Base-by-base conservation (phyloP, 37 sponge, comb jelly and placozoan genomes). In the Halisarca cf. caerulea region DNA sequence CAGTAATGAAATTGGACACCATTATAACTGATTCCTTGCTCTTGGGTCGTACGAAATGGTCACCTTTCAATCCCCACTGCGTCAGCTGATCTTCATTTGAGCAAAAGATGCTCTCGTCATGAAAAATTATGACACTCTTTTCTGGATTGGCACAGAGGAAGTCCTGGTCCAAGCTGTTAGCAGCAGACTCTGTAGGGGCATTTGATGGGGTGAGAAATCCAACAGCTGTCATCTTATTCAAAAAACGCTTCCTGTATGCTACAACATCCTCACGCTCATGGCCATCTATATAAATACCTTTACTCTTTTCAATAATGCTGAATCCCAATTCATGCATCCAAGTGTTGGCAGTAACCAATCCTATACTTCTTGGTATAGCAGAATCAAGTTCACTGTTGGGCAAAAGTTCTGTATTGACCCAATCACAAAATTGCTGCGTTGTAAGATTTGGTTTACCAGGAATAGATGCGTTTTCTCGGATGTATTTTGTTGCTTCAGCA, bases 231-330 rank as follows among this genome's bases (percentile, higher is more conserved):
- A 86, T 86, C 30, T 55, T 89, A 30, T 60, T 82, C 3, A 88
- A n/a, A 60, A 82, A 88, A 55, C 74, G 57, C 28, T 35, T 42
- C 6, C 74, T 43, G 35, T 44, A 58, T 2, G 58, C 78, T 20
- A 89, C 85, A 32, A 89, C 90, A 89, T 89, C 90, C 0, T 71
- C 57, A 2, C 82, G 3, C 32, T 89, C 91, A 78, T 87, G 92
- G 0, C 89, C 92, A 88, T 88, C 92, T 3, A 91, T 69, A 87
- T 47, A 88, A 0, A 62, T 66, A 2, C 88, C 88, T 47, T 91
- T 87, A 20, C 69, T 81, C 0, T 30, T 9, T 6, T 5, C 36
- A 2, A 86, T 20, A n/a, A 91, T 84, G 42, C 69, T 40, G 79
- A 91, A 91, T 0, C 92, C 88, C 43, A 91, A 60, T 0, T 74